Percentiles rank a stretch among this genome's conserved stretches.
phyloP scores from a whole-genome alignment of 2,888 invertebrate species.

The Himalopsyche tibetana region DNA sequence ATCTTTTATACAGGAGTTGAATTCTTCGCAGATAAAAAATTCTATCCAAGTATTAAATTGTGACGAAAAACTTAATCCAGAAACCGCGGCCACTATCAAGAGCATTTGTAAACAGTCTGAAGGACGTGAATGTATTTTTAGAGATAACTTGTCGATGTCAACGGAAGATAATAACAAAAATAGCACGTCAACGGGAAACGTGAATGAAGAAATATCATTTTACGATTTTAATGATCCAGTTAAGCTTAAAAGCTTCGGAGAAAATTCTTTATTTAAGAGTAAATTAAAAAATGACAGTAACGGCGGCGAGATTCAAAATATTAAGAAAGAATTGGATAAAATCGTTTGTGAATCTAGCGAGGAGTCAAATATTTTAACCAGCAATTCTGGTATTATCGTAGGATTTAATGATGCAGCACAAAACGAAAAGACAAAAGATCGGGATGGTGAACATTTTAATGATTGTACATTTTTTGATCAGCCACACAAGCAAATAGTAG shows the following conservation, averaged over 20 bases:
- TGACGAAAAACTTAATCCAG: not conserved
- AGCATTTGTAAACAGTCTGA: constrained; percentile 28
- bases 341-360: too few relatives aligned
- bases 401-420: too few relatives aligned
- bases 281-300: not conserved
- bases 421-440: too few relatives aligned
- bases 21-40: not conserved
- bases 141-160: constrained; percentile 30
- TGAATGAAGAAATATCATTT: constrained; percentile 28
- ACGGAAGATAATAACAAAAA: not conserved
- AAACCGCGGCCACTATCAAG: not conserved
- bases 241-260: not conserved
- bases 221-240: constrained; percentile 24
- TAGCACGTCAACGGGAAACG: constrained; percentile 22
- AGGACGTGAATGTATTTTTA: constrained; percentile 12
- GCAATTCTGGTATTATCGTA: too few relatives aligned
- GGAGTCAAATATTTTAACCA: too few relatives aligned
- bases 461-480: too few relatives aligned
- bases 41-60: not conserved
- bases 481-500: too few relatives aligned
- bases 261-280: not conserved
- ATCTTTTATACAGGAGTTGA: not conserved
- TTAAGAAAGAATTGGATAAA: too few relatives aligned
- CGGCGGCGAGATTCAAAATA: too few relatives aligned
- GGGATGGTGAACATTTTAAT: too few relatives aligned